phyloP scores from a whole-genome alignment of 2,113 vertebrate species.

The Pterocles burchelli region DNA sequence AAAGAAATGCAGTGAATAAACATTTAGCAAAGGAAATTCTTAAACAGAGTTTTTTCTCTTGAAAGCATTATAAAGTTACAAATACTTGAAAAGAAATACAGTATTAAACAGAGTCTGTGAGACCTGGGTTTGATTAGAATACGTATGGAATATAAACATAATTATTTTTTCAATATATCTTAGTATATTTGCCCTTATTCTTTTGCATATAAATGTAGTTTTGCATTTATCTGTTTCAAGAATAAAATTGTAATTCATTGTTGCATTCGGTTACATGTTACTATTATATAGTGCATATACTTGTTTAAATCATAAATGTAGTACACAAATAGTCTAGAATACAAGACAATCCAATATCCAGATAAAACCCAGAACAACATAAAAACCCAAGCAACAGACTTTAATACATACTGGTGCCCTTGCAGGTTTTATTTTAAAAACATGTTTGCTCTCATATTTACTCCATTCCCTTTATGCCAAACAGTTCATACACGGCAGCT shows the following conservation, averaged over 20 bases:
- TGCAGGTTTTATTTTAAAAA: not conserved
- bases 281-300: not conserved
- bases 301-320: not conserved
- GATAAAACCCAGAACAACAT: not conserved
- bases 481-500: not conserved
- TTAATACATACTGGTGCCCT: not conserved
- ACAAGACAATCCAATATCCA: not conserved
- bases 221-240: not conserved
- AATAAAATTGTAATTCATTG: not conserved
- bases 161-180: not conserved
- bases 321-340: not conserved
- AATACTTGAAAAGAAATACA: not conserved
- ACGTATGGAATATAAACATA: not conserved
- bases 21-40: not conserved
- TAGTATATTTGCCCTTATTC: not conserved
- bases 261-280: not conserved
- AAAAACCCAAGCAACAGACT: not conserved
- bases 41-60: not conserved
- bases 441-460: fast-evolving
- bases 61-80: not conserved
- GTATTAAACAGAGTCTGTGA: not conserved
- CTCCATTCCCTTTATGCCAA: not conserved
- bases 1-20: not conserved
- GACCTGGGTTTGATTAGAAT: not conserved
- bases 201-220: not conserved